These are phyloP conservation scores for Lasioglossum morio DNA, from an alignment of 2,888 invertebrate species.

Conservation along the genomic window DNA sequence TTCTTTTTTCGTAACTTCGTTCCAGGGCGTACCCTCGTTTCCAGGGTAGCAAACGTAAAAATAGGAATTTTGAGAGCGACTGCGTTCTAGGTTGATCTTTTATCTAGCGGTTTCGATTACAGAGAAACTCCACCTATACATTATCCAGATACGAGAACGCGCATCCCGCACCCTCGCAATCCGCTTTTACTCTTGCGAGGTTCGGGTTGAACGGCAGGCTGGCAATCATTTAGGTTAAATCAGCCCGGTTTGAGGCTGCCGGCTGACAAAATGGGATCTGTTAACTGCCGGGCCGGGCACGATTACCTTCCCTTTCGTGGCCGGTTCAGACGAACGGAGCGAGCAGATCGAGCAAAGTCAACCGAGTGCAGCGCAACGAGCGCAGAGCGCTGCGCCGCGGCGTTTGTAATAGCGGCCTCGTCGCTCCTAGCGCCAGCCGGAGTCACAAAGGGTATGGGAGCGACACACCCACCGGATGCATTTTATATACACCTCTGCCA, in stretches of 20 bases:
- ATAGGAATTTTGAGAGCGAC: too few species aligned
- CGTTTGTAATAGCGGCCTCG: constrained; percentile 78
- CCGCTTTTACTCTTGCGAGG: background rate
- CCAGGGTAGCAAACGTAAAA: too few species aligned
- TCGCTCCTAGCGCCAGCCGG: constrained; percentile 77
- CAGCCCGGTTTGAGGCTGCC: constrained; percentile 7
- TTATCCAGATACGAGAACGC: too few species aligned
- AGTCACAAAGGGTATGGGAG: constrained; percentile 82
- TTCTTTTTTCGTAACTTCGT: background rate
- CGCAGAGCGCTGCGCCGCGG: constrained; percentile 54
- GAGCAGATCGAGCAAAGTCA: background rate
- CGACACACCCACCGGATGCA: constrained; percentile 84
- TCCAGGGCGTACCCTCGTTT: background rate
- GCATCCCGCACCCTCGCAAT: too few species aligned
- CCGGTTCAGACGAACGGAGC: constrained; percentile 53
- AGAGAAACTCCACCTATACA: too few species aligned
- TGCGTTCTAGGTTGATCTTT: too few species aligned
- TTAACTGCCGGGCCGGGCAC: constrained; percentile 44
- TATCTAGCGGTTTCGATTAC: too few species aligned
- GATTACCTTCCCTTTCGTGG: constrained; percentile 73
- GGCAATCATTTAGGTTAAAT: background rate
- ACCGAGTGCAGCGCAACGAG: background rate
- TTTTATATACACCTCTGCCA: constrained; percentile 76
- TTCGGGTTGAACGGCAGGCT: background rate
- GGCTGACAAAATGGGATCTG: constrained; percentile 59